A percentile compares a stretch with the other conserved stretches of the same genome.
phyloP scores from a whole-genome alignment of 2,113 vertebrate genomes.

The Leptodactylus fuscus region DNA sequence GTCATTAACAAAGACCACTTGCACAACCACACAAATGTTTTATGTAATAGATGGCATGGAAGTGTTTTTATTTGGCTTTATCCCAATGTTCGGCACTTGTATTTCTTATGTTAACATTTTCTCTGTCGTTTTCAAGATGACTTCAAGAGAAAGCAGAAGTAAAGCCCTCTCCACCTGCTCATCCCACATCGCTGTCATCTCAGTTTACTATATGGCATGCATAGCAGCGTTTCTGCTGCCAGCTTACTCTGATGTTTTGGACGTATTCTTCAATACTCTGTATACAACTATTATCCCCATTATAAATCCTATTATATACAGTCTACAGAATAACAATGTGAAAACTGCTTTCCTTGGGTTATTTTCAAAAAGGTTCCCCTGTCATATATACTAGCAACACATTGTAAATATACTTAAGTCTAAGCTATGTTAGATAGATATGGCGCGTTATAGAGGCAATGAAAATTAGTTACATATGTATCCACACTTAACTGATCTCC shows the following conservation, averaged over 20 bases:
- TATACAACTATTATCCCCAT: neutral
- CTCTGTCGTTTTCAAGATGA: neutral
- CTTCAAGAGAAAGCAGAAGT: neutral
- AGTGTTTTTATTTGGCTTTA: neutral
- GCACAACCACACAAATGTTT: neutral
- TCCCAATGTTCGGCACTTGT: neutral
- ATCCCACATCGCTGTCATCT: neutral
- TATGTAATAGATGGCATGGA: neutral
- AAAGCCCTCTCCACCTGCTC: neutral
- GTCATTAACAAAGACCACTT: no score
- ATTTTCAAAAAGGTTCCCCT: no score
- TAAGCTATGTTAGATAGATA: no score
- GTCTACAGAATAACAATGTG: neutral
- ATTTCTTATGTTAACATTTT: slow-evolving; percentile 2
- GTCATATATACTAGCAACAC: no score
- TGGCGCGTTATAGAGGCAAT: no score
- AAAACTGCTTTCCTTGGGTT: neutral
- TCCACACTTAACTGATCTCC: no score
- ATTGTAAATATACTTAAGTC: no score
- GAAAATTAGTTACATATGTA: no score
- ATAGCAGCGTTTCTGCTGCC: neutral
- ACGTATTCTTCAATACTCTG: neutral
- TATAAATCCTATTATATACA: neutral
- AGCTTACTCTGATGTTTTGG: neutral
- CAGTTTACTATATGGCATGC: neutral